Conservation (phyloP, 2,113 vertebrate species). For the Aegypius monachus region DNA sequence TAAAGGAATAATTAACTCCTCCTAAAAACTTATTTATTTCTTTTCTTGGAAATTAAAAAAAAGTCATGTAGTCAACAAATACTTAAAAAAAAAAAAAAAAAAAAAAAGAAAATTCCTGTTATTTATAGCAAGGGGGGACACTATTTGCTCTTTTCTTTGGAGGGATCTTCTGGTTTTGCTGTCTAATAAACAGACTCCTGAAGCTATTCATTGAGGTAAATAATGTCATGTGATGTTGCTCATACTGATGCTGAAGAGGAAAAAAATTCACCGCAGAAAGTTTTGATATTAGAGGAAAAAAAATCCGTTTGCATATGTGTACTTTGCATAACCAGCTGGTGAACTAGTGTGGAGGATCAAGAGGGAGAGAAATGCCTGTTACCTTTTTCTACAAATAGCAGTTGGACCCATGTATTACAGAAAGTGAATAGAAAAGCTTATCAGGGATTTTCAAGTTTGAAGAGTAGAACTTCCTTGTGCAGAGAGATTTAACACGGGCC, state of each 20-base stretch:
- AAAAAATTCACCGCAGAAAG: neutral
- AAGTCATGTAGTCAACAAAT: neutral
- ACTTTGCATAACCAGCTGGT: neutral
- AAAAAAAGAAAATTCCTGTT: neutral
- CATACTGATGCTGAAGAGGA: neutral
- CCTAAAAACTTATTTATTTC: neutral
- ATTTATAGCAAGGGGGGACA: neutral
- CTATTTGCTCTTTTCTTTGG: neutral
- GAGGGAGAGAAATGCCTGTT: neutral
- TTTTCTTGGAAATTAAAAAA: neutral
- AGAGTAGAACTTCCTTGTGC: neutral
- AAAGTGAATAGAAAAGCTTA: neutral
- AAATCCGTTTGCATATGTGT: neutral
- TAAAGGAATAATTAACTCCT: neutral
- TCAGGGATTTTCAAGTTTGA: neutral
- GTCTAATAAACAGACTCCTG: neutral
- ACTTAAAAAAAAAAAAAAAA: neutral
- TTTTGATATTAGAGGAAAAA: neutral
- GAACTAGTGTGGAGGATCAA: rapidly evolving
- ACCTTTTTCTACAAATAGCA: neutral
- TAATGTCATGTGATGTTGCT: neutral
- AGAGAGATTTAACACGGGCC: neutral
- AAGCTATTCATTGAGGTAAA: neutral
- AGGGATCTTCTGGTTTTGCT: neutral
- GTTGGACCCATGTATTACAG: neutral